Base-by-base conservation (phyloP, 2,888 invertebrate species). In the Meta bourneti region DNA sequence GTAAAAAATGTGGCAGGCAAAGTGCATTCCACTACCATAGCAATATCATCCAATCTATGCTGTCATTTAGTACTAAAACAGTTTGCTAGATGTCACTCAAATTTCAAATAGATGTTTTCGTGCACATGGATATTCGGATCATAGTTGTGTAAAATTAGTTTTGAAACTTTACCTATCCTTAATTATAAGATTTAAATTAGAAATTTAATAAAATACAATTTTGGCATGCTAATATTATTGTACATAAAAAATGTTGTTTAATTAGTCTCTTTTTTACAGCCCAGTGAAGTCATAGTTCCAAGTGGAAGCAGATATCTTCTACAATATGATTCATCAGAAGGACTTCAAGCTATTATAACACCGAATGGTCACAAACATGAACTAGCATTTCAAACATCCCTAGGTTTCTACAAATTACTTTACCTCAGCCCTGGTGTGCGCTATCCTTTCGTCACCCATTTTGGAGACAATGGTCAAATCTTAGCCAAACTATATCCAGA, bases 331-430 rank as follows among this genome's bases (percentile, higher is more conserved):
- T 97, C 98, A 94, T 94, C 95, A 74, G 98, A 98, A 74, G 98
- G 98, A 7, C 95, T 99, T 54, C 96, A 97, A 80, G 97, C 98
- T 94, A 97, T 99, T 0, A 97, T 97, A 11, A 96, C 98, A 79
- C 99, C 99, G 0, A 98, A 98, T 16, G 97, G 97, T 71, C 98
- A 98, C 0, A 97, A 97, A 93, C 98, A 99, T 95, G 97, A 97
- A 9, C 98, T 99, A 95, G 97, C 97, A 94, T 97, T 98, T 93
- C 98, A 98, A 95, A 97, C 98, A 6, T 98, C 98, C 0, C 96
- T 99, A 87, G 98, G 98, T 19, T 98, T 98, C 94, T 96, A 98
- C 82, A 96, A 98, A 93, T 51, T 93, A 51, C 97, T 98, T 0
- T 98, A 98, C 94, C 97, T 97, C 0, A 97, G 98, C n/a, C 98